Percentiles rank a stretch among this genome's conserved stretches.
Conservation (phyloP, 2,113 vertebrate species). For the Pagrus major region DNA sequence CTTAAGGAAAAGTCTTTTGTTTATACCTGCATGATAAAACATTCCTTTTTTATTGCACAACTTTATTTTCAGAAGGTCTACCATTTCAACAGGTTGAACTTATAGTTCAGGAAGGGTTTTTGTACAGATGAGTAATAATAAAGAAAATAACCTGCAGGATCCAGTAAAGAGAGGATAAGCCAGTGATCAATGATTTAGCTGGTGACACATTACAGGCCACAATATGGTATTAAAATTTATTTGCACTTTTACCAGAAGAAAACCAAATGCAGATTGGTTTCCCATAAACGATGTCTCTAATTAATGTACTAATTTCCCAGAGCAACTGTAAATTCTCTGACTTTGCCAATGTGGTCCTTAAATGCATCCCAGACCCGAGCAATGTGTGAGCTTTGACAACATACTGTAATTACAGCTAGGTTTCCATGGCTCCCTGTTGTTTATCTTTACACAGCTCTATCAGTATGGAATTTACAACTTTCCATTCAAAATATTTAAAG, state of each 20-base stretch:
- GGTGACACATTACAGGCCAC: conserved; percentile 30
- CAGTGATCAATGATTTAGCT: background rate
- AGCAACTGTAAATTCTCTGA: conserved; percentile 37
- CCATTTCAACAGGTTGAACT: conserved; percentile 3
- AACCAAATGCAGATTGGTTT: conserved; percentile 20
- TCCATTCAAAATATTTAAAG: conserved; percentile 50
- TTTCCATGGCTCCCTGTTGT: conserved; percentile 54
- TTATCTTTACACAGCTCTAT: conserved; percentile 41
- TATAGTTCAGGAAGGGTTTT: background rate
- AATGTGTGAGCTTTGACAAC: conserved; percentile 35
- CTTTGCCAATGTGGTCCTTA: conserved; percentile 32
- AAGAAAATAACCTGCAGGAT: background rate
- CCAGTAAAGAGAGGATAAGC: background rate
- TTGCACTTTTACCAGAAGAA: conserved; percentile 34
- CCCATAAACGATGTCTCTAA: conserved; percentile 19
- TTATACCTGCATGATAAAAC: background rate
- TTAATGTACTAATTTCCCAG: conserved; percentile 30
- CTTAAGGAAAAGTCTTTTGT: background rate
- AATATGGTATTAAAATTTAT: background rate
- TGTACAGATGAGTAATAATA: conserved; percentile 27
- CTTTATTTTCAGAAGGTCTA: background rate
- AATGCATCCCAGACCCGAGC: conserved; percentile 34
- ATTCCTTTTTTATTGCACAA: background rate
- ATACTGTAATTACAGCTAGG: conserved; percentile 48
- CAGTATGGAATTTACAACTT: conserved; percentile 52